Base-by-base conservation (phyloP, 1,140 invertebrate species). In the Micrasema minimum region DNA sequence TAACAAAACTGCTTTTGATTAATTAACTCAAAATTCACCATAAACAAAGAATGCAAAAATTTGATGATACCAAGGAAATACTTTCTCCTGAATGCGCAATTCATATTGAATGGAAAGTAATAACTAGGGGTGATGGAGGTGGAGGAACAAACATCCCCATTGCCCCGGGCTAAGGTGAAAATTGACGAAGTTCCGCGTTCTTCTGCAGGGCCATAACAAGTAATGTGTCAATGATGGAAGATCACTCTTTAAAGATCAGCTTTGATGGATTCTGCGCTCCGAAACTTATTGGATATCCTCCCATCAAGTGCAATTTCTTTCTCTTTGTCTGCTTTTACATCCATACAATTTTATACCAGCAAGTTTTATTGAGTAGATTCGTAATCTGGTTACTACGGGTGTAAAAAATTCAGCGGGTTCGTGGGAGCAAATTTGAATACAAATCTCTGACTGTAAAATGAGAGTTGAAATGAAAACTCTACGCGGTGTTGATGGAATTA, bases 141-240 rank as follows among this genome's bases (percentile, higher is more conserved):
- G 26, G 61, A 14, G 50, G 26, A 31, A 31, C 26, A 31, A 31
- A 16, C 20, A 61, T 12, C 57, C 57, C 37, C 37, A 20, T 31
- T 46, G 31, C 65, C 65, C 50, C 65, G 22, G 65, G 65, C 65
- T 67, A 22, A 67, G 65, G 65, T 67, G 50, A 67, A 67, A 67
- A 53, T 51, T 16, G 50, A 67, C 26, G 9, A 16, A 67, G 65
- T 43, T 12, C 55, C 55, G 55, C 37, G 31, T 38, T 59, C 55
- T 59, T 59, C 35, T 38, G 55, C 31, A 16, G 18, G 38, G 55
- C 16, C 55, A 41, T 59, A 59, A 59, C 35, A 41, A 59, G 35
- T 59, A 59, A 59, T 59, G 55, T 59, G 23, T 55, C 51, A 31
- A 14, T 55, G 51, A 55, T 55, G 51, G 51, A 26, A 16, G 51